Base-by-base conservation (phyloP, 2,797 vertebrate genomes). In the Bryconaethiops microstoma region DNA sequence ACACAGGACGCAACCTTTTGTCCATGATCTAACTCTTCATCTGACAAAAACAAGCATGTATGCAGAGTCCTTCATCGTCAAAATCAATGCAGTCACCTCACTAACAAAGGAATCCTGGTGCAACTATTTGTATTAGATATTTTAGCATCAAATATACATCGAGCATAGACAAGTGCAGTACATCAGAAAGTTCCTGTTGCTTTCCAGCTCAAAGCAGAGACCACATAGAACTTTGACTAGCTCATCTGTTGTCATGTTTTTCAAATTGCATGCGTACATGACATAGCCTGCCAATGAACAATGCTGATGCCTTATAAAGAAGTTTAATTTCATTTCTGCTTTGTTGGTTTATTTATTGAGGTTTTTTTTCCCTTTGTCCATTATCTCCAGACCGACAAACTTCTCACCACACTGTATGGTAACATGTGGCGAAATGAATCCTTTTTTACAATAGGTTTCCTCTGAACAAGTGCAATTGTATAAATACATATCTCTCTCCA, bases 381-480 rank as follows among this genome's bases (percentile, higher is more conserved):
- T 84, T 64, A 60, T 29, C 82, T 85, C 83, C 83, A 79, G 81
- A 93, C 90, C 83, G 91, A 94, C 89, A 89, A 89, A 87, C 87
- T 54, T 67, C 74, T 73, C 57, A 91, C 93, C 92, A 93, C 89
- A 81, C 88, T 90, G 90, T 92, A 90, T 87, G 88, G 89, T 88
- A 86, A 87, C 89, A 90, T 94, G 91, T 82, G 87, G 86, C 89
- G 83, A 75, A 87, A 94, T 87, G 90, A 87, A 93, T 93, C 91
- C 84, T 89, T 94, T 94, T 93, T 93, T 62, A 90, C 88, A 90
- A 93, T 91, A 92, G 93, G 90, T 93, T 92, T 93, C 92, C 92
- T 95, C 94, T 95, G 90, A 95, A 86, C 83, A 93, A 96, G 94
- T 96, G 95, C 95, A 96, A 96, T 95, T 96, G 94, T 94, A 92